Evolutionary conservation across 2,113 vertebrate genomes (phyloP), one percentile per base, ranked within the genome.

Genomic region (Galeopterus variegatus): DNA sequence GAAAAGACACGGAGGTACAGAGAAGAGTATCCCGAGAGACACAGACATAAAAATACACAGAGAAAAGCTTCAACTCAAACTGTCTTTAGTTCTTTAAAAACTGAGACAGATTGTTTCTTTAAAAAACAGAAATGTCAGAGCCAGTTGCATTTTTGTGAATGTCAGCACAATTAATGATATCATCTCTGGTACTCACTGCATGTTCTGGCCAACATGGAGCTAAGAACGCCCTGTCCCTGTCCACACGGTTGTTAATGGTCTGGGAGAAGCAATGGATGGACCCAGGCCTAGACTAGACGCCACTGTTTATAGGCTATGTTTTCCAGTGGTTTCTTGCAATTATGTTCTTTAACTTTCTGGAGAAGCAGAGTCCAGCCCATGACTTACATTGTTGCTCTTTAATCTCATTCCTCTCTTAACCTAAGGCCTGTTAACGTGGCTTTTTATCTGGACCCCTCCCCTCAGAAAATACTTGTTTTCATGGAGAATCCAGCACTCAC

Each of bases 181-280:
- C 88, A 95, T 85, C 86, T 95, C 82, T 48, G 41, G 92, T 95
- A 64, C 94, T 98, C 31, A 97, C 90, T 92, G 21, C 94, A 87
- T 45, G 87, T 97, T 96, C 95, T 83, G 79, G 58, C 67, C 65
- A 65, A 93, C 73, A 52, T 1, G 2, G 83, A 87, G 18, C 69
- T 45, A 31, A 87, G 97, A 90, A 95, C 80, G 62, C 65, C 21
- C 88, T 54, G 94, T 95, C 80, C 82, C 90, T 93, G 83, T 91
- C 72, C 52, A 36, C 75, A 80, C 33, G 60, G 90, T 83, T n/a
- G 12, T 84, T 62, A 75, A 82, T 6, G 65, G 60, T 64, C 76
- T 88, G 85, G 24, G 62, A 94, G 85, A 87, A 92, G 95, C 72
- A 15, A 45, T 3, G 50, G 54, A 45, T 3, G 50, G 54, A 45